phyloP scores from a whole-genome alignment of 1,140 invertebrate species.

The Spodoptera frugiperda region DNA sequence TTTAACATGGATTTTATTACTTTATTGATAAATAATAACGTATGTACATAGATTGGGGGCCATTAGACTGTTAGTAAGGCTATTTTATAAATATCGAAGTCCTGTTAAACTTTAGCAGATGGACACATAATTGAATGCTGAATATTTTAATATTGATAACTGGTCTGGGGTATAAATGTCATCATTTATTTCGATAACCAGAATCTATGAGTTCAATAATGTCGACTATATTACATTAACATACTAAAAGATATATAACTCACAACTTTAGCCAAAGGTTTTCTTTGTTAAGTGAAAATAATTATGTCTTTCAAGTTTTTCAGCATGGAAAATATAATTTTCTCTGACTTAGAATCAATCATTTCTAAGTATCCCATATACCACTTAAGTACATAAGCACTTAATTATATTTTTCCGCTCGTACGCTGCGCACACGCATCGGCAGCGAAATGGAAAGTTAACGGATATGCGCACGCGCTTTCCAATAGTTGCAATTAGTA shows the following conservation, averaged over 20 bases:
- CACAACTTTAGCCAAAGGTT: too few species aligned
- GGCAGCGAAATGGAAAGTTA: constrained; percentile 38
- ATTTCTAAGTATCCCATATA: not conserved
- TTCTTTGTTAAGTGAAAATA: too few species aligned
- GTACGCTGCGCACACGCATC: constrained; percentile 23
- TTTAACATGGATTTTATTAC: constrained; percentile 29
- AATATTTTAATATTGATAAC: constrained; percentile 15
- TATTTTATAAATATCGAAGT: not conserved
- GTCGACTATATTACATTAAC: too few species aligned
- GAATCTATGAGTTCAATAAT: too few species aligned
- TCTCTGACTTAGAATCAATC: not conserved
- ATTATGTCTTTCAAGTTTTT: too few species aligned
- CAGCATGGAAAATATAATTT: not conserved
- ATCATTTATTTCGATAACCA: not conserved
- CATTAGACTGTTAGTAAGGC: constrained; percentile 1
- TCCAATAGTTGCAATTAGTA: constrained; percentile 33
- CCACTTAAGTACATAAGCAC: constrained; percentile 4
- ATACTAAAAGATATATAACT: too few species aligned
- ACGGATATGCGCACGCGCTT: constrained; percentile 30
- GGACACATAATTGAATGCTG: constrained; percentile 16
- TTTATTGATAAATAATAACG: constrained; percentile 23
- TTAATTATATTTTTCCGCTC: constrained; percentile 37
- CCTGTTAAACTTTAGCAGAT: not conserved
- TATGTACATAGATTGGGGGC: constrained; percentile 34
- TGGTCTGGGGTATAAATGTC: not conserved